Conservation (phyloP, 53 echinoderm and acorn worm species). For the Holothuria leucospilota region DNA sequence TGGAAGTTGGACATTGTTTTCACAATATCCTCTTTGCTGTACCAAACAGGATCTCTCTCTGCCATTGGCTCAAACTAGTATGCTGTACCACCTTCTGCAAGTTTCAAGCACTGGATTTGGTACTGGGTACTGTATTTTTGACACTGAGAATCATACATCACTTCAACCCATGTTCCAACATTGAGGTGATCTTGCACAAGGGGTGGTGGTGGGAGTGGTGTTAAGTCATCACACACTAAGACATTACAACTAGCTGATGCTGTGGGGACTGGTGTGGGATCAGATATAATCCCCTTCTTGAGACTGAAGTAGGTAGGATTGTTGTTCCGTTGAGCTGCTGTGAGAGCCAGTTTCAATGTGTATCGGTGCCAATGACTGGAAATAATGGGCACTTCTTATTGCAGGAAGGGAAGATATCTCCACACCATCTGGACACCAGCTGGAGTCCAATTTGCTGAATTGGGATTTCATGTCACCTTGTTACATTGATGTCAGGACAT, state of each 20-base stretch:
- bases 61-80: background rate
- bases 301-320: slow-evolving; percentile 37
- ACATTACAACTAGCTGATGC: slow-evolving; percentile 17
- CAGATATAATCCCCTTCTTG: slow-evolving; percentile 34
- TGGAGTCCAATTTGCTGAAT: slow-evolving; percentile 22
- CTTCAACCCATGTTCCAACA: slow-evolving; percentile 30
- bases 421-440: slow-evolving; percentile 20
- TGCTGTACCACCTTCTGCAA: slow-evolving; percentile 6
- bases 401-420: slow-evolving; percentile 8
- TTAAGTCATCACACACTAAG: slow-evolving; percentile 8
- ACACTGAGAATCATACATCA: background rate
- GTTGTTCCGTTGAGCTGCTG: background rate
- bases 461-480: background rate
- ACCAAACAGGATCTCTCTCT: slow-evolving; percentile 3
- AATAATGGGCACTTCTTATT: background rate
- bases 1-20: slow-evolving; percentile 24
- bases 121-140: background rate
- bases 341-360: slow-evolving; percentile 3
- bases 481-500: background rate
- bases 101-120: slow-evolving; percentile 2
- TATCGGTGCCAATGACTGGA: background rate
- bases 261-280: slow-evolving; percentile 5
- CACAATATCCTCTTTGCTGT: background rate
- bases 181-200: background rate
- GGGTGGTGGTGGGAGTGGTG: background rate